A percentile compares a stretch with the other conserved stretches of the same genome.
These are phyloP conservation scores for Macrobrachium rosenbergii DNA, from an alignment of 1,140 invertebrate species.

Conservation along the genomic window DNA sequence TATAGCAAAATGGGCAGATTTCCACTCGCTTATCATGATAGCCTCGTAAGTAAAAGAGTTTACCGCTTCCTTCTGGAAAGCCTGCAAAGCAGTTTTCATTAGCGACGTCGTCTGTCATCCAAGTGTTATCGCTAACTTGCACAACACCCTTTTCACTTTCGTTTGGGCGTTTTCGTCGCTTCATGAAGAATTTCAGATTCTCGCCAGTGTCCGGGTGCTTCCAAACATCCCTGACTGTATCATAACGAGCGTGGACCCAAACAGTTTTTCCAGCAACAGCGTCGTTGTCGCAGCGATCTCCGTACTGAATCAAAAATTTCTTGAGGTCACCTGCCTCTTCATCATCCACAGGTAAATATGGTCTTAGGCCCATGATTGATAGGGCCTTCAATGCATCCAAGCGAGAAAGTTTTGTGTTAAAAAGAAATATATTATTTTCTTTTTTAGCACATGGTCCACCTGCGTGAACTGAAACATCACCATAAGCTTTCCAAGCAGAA, in stretches of 20 bases:
- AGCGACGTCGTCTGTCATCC: constrained; percentile 34
- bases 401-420: constrained; percentile 14
- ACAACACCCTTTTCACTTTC: constrained; percentile 15
- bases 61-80: neutral
- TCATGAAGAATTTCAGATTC: neutral
- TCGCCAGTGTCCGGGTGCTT: neutral
- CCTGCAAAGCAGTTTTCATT: constrained; percentile 47
- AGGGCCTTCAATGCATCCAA: neutral
- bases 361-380: constrained; percentile 18
- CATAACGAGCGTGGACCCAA: constrained; percentile 24
- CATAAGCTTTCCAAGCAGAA: constrained; percentile 2
- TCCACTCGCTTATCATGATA: neutral
- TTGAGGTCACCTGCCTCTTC: constrained; percentile 4
- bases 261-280: neutral
- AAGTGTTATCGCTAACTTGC: constrained; percentile 7
- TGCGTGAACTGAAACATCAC: neutral
- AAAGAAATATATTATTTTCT: neutral
- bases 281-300: constrained; percentile 9
- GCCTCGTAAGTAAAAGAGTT: constrained; percentile 38
- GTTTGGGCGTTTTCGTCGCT: neutral
- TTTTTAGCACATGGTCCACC: neutral
- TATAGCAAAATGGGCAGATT: too few relatives aligned
- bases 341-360: constrained; percentile 1
- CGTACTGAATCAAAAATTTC: neutral
- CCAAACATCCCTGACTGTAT: constrained; percentile 26